Evolutionary conservation across 2,797 vertebrate species (phyloP).

Genomic region (Helarctos malayanus): DNA sequence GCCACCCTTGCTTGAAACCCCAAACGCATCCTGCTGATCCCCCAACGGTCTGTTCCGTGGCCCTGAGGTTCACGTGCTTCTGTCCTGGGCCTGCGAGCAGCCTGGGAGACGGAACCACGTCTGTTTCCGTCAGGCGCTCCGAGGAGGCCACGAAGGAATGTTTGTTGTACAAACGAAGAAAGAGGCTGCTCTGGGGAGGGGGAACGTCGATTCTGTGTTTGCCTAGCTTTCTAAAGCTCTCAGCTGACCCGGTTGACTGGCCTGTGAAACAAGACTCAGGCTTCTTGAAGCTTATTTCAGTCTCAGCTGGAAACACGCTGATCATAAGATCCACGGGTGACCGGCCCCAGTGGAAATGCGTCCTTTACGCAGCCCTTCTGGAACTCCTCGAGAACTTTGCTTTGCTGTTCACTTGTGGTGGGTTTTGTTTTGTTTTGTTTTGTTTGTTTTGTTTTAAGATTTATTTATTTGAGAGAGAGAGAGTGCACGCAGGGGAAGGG

Average conservation of each 20-base stretch:
- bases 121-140: not conserved
- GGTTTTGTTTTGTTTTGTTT: not conserved
- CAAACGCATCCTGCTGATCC: not conserved
- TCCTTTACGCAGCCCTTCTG: too few relatives aligned
- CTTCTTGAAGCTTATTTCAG: not conserved
- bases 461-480: not conserved
- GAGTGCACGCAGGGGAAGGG: not conserved
- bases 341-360: not conserved
- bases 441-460: not conserved
- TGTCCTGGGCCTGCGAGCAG: too few relatives aligned
- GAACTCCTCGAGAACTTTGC: not conserved
- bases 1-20: not conserved
- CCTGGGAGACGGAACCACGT: too few relatives aligned
- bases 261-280: not conserved
- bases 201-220: not conserved
- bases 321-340: not conserved
- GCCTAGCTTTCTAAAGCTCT: not conserved
- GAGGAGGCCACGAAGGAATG: not conserved
- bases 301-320: not conserved
- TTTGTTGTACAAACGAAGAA: too few relatives aligned
- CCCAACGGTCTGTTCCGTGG: not conserved
- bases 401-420: not conserved
- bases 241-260: not conserved
- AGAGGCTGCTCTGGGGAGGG: not conserved
- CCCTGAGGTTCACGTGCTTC: not conserved